These are phyloP conservation scores for Punctoribates punctum DNA, from an alignment of 2,888 invertebrate genomes.

Conservation along the genomic window DNA sequence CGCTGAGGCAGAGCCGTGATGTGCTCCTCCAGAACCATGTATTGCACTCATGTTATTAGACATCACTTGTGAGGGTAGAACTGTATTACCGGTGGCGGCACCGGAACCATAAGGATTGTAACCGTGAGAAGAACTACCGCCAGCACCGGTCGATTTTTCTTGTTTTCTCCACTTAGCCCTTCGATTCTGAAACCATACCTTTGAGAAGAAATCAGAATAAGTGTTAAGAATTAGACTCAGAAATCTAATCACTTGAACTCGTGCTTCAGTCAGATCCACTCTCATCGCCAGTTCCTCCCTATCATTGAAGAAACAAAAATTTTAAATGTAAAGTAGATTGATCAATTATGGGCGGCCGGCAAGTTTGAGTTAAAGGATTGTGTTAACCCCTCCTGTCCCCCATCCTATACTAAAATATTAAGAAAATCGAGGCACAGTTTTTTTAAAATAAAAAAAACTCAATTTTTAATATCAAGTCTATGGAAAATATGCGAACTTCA, in stretches of 20 bases:
- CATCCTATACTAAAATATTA: no score
- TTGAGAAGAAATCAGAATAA: not conserved
- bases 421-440: no score
- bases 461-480: no score
- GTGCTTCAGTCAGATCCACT: constrained; percentile 86
- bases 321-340: no score
- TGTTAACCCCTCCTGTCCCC: no score
- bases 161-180: constrained; percentile 54
- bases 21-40: constrained; percentile 23
- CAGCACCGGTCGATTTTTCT: constrained; percentile 47
- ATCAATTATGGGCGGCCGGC: no score
- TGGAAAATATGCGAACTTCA: no score
- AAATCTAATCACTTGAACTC: constrained; percentile 72
- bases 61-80: constrained; percentile 41
- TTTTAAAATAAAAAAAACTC: no score
- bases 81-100: constrained; percentile 9
- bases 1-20: constrained; percentile 43
- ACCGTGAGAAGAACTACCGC: constrained; percentile 44
- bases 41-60: constrained; percentile 38
- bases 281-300: constrained; percentile 89
- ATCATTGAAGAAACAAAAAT: constrained; percentile 51
- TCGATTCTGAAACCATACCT: constrained; percentile 51
- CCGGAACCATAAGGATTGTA: constrained; percentile 46
- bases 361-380: no score
- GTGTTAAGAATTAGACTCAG: not conserved